Percentiles rank a stretch among this genome's conserved stretches.
phyloP scores from a whole-genome alignment of 2,113 vertebrate species.

The Amblyornis subalaris region DNA sequence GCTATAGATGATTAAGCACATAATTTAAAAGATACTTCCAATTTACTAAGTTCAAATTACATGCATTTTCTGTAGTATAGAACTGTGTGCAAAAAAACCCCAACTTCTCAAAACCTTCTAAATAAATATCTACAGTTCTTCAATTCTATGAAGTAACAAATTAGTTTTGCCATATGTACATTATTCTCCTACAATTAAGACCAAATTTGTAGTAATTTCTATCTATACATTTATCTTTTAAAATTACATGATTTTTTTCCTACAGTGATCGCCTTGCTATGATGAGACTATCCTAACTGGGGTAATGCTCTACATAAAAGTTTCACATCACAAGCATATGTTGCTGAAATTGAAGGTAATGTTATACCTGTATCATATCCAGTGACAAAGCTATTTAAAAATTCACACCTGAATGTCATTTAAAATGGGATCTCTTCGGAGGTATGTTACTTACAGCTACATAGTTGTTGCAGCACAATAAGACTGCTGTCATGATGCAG shows the following conservation, averaged over 20 bases:
- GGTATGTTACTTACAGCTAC: background rate
- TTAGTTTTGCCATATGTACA: background rate
- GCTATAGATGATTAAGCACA: background rate
- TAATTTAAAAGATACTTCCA: background rate
- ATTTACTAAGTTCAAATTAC: background rate
- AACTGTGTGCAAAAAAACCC: background rate
- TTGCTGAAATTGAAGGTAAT: background rate
- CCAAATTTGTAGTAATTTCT: background rate
- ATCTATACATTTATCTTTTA: background rate
- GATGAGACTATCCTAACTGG: background rate
- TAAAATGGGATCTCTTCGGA: background rate
- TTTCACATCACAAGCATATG: background rate
- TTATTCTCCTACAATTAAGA: background rate
- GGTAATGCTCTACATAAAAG: background rate
- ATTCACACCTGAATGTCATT: background rate
- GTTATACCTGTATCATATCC: background rate
- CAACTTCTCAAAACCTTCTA: background rate
- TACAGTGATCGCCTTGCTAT: background rate
- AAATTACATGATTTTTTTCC: background rate
- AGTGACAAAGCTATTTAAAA: background rate
- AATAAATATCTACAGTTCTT: background rate
- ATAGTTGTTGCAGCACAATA: accelerated
- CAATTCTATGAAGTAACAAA: background rate
- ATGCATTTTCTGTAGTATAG: background rate
- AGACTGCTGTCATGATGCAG: background rate